A percentile compares a stretch with the other conserved stretches of the same genome.
phyloP scores from a whole-genome alignment of 1,140 invertebrate genomes.

The Augochlora pura region DNA sequence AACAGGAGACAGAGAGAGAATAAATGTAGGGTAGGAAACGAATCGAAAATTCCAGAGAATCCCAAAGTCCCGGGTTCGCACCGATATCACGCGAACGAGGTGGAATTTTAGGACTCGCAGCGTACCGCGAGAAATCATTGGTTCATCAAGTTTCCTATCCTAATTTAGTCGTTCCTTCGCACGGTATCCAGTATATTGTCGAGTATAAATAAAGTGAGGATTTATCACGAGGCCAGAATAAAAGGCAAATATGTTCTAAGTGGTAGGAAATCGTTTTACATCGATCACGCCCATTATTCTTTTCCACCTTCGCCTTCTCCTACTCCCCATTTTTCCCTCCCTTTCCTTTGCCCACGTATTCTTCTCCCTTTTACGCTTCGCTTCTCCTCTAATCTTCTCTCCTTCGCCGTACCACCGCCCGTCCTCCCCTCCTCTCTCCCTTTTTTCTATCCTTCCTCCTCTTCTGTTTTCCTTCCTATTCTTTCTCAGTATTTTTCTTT shows the following conservation, averaged over 20 bases:
- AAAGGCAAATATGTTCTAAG: slow-evolving; percentile 60
- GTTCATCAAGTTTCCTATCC: slow-evolving; percentile 55
- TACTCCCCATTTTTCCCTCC: too few species aligned
- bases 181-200: slow-evolving; percentile 59
- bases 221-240: slow-evolving; percentile 60
- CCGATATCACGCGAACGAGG: neutral
- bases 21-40: too few species aligned
- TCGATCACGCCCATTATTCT: neutral
- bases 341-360: neutral
- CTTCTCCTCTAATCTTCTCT: neutral
- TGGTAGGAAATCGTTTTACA: slow-evolving; percentile 52
- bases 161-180: slow-evolving; percentile 48
- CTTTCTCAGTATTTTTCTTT: slow-evolving; percentile 31
- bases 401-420: slow-evolving; percentile 20
- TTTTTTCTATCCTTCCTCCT: too few species aligned
- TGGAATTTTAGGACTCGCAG: neutral
- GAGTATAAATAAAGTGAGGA: slow-evolving; percentile 62
- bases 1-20: too few species aligned
- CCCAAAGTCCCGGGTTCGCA: neutral
- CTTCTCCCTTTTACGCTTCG: neutral
- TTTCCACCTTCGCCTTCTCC: neutral
- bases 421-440: neutral
- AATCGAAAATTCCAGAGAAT: too few species aligned
- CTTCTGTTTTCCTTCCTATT: too few species aligned
- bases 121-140: slow-evolving; percentile 36